A percentile compares a stretch with the other conserved stretches of the same genome.
These are phyloP conservation scores for Telmatochromis brachygnathus DNA, from an alignment of 2,113 vertebrate genomes.

Conservation along the genomic window DNA sequence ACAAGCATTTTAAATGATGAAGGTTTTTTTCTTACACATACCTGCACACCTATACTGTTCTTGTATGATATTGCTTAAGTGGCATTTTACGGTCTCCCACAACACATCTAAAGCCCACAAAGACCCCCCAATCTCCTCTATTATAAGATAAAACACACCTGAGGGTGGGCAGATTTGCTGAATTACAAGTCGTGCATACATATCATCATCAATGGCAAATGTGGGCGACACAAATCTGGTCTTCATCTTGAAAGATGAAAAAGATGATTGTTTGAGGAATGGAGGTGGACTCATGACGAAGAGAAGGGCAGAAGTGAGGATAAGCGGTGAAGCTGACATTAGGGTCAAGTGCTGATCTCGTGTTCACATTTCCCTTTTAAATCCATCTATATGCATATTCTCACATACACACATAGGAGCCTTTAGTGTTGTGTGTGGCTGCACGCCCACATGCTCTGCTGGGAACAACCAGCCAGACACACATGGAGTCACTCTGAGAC, in stretches of 20 bases:
- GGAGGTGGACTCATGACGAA: neutral
- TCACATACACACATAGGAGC: neutral
- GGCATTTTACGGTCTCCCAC: neutral
- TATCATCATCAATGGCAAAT: neutral
- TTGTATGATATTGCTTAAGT: neutral
- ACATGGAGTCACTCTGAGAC: conserved; percentile 17
- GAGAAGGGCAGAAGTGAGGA: neutral
- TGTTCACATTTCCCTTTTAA: conserved; percentile 43
- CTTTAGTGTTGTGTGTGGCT: neutral
- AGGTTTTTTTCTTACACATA: neutral
- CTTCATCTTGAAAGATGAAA: conserved; percentile 41
- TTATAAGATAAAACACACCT: conserved; percentile 8
- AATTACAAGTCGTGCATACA: conserved; percentile 10
- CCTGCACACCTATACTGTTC: neutral
- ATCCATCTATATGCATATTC: conserved; percentile 41
- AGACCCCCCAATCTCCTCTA: neutral
- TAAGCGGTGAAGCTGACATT: conserved; percentile 29
- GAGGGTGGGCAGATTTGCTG: neutral
- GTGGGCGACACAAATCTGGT: neutral
- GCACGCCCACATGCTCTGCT: neutral
- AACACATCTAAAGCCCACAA: neutral
- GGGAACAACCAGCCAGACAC: neutral
- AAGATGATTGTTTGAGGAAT: neutral
- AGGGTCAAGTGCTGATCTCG: conserved; percentile 58
- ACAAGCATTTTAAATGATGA: neutral